Evolutionary conservation across 2,113 vertebrate genomes (phyloP).

Genomic region (Petroica traversi): DNA sequence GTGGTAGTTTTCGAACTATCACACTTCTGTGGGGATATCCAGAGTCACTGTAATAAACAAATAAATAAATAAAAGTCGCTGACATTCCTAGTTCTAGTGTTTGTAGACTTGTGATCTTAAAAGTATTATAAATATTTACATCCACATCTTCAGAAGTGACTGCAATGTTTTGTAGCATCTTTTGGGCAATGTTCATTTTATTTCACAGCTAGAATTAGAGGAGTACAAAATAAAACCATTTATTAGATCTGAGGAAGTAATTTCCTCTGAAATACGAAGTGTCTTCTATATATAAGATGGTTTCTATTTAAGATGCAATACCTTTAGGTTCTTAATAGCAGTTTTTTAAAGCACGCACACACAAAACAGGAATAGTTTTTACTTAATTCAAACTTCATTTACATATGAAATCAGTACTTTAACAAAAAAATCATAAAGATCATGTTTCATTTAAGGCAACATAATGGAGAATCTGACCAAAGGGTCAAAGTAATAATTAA

Average conservation of each 20-base stretch:
- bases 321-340: not conserved
- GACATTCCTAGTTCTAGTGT: not conserved
- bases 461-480: not conserved
- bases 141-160: not conserved
- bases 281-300: not conserved
- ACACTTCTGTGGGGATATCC: not conserved
- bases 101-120: not conserved
- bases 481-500: conserved; percentile 44
- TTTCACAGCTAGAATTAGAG: not conserved
- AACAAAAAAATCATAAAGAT: not conserved
- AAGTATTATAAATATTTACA: not conserved
- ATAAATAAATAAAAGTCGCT: not conserved
- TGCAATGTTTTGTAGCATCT: not conserved
- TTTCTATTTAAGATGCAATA: not conserved
- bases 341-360: not conserved
- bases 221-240: not conserved
- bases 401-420: not conserved
- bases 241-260: not conserved
- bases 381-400: not conserved
- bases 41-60: not conserved
- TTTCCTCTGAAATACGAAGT: not conserved
- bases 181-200: not conserved
- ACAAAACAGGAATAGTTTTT: not conserved
- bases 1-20: not conserved
- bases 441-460: not conserved